These are phyloP conservation scores for Brachypterus glaber DNA, from an alignment of 2,888 invertebrate genomes.

Conservation along the genomic window DNA sequence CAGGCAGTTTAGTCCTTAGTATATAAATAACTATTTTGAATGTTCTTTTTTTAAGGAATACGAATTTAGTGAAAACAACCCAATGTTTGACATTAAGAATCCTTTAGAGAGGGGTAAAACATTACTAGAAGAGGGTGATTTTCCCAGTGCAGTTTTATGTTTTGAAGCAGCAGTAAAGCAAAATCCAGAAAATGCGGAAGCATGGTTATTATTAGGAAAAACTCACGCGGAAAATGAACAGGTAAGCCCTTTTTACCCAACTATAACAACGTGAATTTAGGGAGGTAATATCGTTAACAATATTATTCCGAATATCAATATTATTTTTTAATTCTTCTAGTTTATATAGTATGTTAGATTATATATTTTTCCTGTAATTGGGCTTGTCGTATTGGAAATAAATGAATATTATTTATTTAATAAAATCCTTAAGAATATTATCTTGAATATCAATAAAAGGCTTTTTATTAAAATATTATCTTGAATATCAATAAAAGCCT, in stretches of 20 bases:
- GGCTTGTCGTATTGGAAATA: too few relatives aligned
- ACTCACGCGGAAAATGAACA: slow-evolving; percentile 98
- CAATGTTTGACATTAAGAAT: slow-evolving; percentile 65
- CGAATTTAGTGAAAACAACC: slow-evolving; percentile 74
- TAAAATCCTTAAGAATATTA: too few relatives aligned
- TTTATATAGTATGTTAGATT: too few relatives aligned
- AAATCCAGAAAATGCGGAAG: slow-evolving; percentile 65
- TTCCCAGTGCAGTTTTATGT: slow-evolving; percentile 90
- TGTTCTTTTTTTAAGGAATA: slow-evolving; percentile 56
- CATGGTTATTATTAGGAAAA: slow-evolving; percentile 81
- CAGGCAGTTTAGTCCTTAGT: too few relatives aligned
- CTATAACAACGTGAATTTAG: slow-evolving; percentile 6
- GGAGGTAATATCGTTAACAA: slow-evolving; percentile 1
- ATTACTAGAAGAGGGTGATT: slow-evolving; percentile 74
- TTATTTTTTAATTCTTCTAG: too few relatives aligned
- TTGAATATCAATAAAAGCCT: too few relatives aligned
- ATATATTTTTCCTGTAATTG: too few relatives aligned
- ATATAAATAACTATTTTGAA: too few relatives aligned
- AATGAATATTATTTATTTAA: slow-evolving; percentile 2
- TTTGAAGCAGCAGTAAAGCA: slow-evolving; percentile 93
- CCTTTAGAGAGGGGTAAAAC: slow-evolving; percentile 80
- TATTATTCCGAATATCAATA: too few relatives aligned
- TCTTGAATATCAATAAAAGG: slow-evolving; percentile 1
- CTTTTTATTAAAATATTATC: not conserved
- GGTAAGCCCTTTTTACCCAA: too few relatives aligned